A percentile compares a stretch with the other conserved stretches of the same genome.
These are phyloP conservation scores for Agrotis ipsilon DNA, from an alignment of 2,888 invertebrate genomes.

Conservation along the genomic window DNA sequence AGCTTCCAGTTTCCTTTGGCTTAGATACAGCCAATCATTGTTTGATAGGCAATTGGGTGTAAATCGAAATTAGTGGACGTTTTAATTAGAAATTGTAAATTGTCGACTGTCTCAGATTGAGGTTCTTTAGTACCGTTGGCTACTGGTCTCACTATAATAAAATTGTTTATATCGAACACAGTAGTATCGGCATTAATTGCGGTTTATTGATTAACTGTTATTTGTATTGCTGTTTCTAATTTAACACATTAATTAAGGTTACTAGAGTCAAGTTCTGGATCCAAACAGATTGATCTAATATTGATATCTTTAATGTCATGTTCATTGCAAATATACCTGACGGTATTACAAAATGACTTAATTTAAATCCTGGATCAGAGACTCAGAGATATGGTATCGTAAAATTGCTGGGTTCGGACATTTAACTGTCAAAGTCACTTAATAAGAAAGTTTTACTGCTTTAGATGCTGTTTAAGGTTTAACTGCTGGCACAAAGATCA, in stretches of 20 bases:
- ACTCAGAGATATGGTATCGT: background rate
- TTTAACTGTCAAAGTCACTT: conserved; percentile 21
- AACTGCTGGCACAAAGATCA: conserved; percentile 20
- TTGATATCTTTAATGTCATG: background rate
- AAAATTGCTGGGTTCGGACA: conserved; percentile 1
- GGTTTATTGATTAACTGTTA: conserved; percentile 14
- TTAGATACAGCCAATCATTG: conserved; percentile 50
- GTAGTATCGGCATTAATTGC: background rate
- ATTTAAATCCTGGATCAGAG: background rate
- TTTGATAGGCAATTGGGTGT: conserved; percentile 47
- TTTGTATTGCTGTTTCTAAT: background rate
- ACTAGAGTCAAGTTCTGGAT: too few species aligned
- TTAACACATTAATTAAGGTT: background rate
- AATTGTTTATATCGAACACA: conserved; percentile 13
- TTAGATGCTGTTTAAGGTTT: conserved; percentile 19
- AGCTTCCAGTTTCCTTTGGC: conserved; percentile 44
- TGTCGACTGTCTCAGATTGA: conserved; percentile 18
- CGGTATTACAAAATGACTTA: background rate
- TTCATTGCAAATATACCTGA: background rate
- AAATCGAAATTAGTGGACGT: conserved; percentile 42
- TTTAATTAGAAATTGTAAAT: conserved; percentile 46
- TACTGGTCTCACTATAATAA: conserved; percentile 13
- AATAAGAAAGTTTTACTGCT: conserved; percentile 29
- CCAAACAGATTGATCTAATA: too few species aligned
- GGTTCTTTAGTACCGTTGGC: background rate